Evolutionary conservation across 2,888 invertebrate species (phyloP).

Genomic region (Orthosia cruda): DNA sequence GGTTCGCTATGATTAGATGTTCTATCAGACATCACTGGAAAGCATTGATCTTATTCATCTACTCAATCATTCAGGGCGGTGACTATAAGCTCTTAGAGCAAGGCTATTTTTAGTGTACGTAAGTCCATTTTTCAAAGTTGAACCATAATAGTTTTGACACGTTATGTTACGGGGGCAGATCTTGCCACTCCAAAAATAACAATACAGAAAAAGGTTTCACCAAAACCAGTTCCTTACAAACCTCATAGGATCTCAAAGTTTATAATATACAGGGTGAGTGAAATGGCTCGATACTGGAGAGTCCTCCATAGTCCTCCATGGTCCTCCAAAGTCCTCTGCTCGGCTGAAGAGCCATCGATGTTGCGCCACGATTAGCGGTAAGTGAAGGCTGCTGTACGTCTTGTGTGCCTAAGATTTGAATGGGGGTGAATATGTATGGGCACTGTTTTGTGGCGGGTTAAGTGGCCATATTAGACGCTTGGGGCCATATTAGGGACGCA

Average conservation of each 20-base stretch:
- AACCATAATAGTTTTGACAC: no score
- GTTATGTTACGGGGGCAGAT: no score
- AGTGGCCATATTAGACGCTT: conserved; percentile 26
- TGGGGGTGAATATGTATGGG: conserved; percentile 61
- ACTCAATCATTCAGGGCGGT: no score
- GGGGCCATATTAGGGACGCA: not conserved
- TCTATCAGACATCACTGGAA: no score
- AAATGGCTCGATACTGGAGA: conserved; percentile 64
- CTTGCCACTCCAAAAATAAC: not conserved
- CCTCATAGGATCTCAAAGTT: conserved; percentile 48
- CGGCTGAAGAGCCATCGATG: conserved; percentile 60
- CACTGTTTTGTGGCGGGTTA: conserved; percentile 43
- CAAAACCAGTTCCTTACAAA: conserved; percentile 3
- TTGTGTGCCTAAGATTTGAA: conserved; percentile 70
- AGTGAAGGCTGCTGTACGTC: conserved; percentile 67
- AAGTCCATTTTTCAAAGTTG: no score
- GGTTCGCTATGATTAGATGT: no score
- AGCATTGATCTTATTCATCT: no score
- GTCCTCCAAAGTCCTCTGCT: conserved; percentile 52
- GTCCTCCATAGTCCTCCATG: conserved; percentile 48
- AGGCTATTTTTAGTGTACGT: no score
- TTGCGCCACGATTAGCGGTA: conserved; percentile 68
- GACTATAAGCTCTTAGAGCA: no score
- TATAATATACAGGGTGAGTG: conserved; percentile 65
- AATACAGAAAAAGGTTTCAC: not conserved